These are phyloP conservation scores for Acanthoscelides obtectus DNA, from an alignment of 2,888 invertebrate species.

Conservation along the genomic window DNA sequence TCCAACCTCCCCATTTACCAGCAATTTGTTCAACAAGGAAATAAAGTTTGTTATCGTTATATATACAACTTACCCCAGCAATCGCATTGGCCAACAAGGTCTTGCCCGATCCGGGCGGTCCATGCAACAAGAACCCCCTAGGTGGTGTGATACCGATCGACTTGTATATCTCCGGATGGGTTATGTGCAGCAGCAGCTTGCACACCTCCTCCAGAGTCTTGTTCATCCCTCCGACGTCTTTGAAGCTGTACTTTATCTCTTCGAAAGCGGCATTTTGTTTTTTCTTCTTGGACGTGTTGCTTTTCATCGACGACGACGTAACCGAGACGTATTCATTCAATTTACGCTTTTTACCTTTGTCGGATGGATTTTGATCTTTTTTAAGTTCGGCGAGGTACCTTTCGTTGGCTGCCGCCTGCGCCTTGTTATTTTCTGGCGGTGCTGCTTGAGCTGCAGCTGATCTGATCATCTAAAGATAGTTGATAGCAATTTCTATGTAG, in stretches of 20 bases:
- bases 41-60: no score
- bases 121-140: conserved; percentile 87
- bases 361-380: no score
- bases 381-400: not conserved
- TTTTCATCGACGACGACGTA: conserved; percentile 13
- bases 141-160: conserved; percentile 83
- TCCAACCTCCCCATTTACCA: no score
- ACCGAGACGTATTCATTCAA: conserved; percentile 18
- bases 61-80: conserved; percentile 59
- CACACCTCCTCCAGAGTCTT: conserved; percentile 56
- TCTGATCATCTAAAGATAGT: not conserved
- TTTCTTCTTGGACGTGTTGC: conserved; percentile 44
- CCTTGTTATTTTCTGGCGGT: not conserved
- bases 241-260: conserved; percentile 53
- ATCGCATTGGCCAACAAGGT: conserved; percentile 77
- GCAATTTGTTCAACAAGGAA: no score
- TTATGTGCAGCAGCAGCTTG: conserved; percentile 69
- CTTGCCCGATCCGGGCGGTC: conserved; percentile 95
- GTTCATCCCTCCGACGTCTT: conserved; percentile 79
- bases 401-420: not conserved
- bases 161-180: conserved; percentile 84
- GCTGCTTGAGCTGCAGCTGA: not conserved
- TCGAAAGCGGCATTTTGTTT: conserved; percentile 28
- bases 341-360: conserved; percentile 23
- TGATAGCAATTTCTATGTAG: no score